Conservation (phyloP, 2,888 invertebrate genomes). For the Cataglyphis livida region DNA sequence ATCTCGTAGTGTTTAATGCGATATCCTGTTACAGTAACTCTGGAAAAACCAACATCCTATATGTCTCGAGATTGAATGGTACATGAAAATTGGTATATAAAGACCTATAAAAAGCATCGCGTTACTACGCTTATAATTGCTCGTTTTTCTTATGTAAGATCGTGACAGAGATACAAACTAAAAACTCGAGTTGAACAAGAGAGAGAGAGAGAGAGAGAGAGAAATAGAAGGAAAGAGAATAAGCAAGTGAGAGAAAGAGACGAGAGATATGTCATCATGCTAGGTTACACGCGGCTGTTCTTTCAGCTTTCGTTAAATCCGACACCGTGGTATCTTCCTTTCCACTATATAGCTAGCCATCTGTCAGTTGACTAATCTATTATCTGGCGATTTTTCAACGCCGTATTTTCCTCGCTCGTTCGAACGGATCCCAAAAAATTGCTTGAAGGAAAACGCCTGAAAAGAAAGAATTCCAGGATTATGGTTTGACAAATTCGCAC, state of each 20-base stretch:
- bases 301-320: slow-evolving; percentile 48
- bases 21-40: background rate
- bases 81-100: slow-evolving; percentile 22
- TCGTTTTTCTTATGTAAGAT: slow-evolving; percentile 31
- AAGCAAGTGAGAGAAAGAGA: background rate
- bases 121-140: slow-evolving; percentile 24
- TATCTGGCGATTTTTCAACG: slow-evolving; percentile 71
- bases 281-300: slow-evolving; percentile 18
- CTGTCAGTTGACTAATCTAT: slow-evolving; percentile 69
- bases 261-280: slow-evolving; percentile 23
- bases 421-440: slow-evolving; percentile 36
- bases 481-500: background rate
- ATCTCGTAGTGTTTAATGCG: background rate
- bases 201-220: background rate
- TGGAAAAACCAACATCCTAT: slow-evolving; percentile 2
- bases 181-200: slow-evolving; percentile 15
- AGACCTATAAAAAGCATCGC: slow-evolving; percentile 14
- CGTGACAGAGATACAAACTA: slow-evolving; percentile 42
- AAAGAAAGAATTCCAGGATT: slow-evolving; percentile 21
- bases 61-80: background rate
- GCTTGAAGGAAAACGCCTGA: background rate
- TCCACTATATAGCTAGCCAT: slow-evolving; percentile 59
- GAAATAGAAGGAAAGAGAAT: background rate
- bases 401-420: slow-evolving; percentile 35
- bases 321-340: slow-evolving; percentile 56